Base-by-base conservation (phyloP, 2,113 vertebrate species). In the Shinisaurus crocodilurus region DNA sequence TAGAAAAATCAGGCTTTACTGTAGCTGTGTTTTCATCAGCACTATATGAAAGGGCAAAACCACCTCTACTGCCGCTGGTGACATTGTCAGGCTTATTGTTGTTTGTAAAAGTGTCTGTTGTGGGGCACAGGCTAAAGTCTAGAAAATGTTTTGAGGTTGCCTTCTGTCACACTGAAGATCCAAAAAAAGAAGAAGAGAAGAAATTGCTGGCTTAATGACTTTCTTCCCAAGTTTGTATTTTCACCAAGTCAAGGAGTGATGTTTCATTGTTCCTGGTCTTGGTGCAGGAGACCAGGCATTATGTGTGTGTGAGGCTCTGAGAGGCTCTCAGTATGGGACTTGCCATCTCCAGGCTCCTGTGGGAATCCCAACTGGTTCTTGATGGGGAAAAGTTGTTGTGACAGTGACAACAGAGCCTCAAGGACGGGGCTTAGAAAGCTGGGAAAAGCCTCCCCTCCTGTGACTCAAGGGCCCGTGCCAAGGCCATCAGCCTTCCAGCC, bases 401-500 rank as follows among this genome's bases (percentile, higher is more conserved):
- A 96, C 94, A 94, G 37, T 60, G 0, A 45, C 83, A 86, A 84
- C 86, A 86, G 86, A 89, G 90, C 86, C 94, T 94, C 88, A 72
- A 90, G 85, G 92, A 96, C 87, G 86, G 90, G 63, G 87, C 79
- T 91, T 91, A 88, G 92, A 93, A 92, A 91, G 92, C 93, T 0
- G 70, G 6, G 86, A 80, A n/a, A 92, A 63, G 92, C 90, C 92
- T 89, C 91, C 89, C 82, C 82, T 91, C 93, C 95, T 85, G 70
- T 37, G 93, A 94, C 4, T 72, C 2, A 0, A 63, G 85, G 90
- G 90, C 94, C 77, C 0, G 60, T 92, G 96, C 96, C 83, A 94
- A 96, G 92, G 85, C 93, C 93, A 67, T 95, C 95, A 94, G 94
- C 94, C 82, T 94, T 91, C 91, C 93, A 96, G 92, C 92, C 93